Evolutionary conservation across 2,113 vertebrate species (phyloP).

Genomic region (Sinocyclocheilus anshuiensis): DNA sequence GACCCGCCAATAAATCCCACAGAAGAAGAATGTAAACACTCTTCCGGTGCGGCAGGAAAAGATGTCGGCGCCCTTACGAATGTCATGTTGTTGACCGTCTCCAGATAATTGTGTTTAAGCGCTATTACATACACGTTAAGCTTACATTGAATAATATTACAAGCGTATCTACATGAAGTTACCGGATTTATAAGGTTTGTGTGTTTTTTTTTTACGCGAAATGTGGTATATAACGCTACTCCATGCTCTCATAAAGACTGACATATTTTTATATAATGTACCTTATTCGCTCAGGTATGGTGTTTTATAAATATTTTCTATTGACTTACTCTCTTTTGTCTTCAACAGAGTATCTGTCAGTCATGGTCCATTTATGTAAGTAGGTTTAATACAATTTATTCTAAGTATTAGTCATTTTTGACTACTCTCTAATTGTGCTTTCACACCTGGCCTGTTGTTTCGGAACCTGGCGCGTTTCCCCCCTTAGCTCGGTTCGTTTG

Average conservation of each 20-base stretch:
- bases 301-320: too few species aligned
- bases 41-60: slow-evolving; percentile 60
- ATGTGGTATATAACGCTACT: not conserved
- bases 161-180: not conserved
- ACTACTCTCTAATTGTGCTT: too few species aligned
- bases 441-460: too few species aligned
- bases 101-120: not conserved
- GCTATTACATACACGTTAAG: not conserved
- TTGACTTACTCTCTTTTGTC: not conserved
- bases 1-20: too few species aligned
- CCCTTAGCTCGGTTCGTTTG: too few species aligned
- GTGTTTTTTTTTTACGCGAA: not conserved
- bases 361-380: not conserved
- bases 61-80: slow-evolving; percentile 69
- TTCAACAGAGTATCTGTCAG: not conserved
- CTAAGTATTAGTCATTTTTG: not conserved
- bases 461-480: too few species aligned
- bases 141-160: not conserved
- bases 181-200: not conserved
- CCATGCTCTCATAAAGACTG: too few species aligned
- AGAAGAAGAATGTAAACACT: too few species aligned
- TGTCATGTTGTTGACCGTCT: slow-evolving; percentile 64
- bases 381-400: not conserved
- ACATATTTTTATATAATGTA: too few species aligned
- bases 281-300: too few species aligned